A percentile compares a stretch with the other conserved stretches of the same genome.
phyloP scores from a whole-genome alignment of 37 sponge, comb jelly and placozoan species.

The Eunapius fragilis region DNA sequence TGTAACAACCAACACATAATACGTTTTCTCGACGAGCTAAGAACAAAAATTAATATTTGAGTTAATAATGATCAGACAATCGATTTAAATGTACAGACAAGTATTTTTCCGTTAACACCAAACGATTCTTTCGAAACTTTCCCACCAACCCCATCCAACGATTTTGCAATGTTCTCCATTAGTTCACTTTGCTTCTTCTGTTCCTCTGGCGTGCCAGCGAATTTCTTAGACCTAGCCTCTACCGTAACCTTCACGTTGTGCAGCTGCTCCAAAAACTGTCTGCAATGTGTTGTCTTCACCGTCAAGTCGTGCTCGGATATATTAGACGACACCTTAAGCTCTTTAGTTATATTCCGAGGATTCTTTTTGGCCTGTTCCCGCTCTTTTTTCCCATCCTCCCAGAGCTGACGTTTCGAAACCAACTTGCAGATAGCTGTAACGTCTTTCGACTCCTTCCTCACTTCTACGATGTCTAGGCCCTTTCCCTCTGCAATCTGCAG shows the following conservation, averaged over 20 bases:
- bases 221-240: neutral
- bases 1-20: too few relatives aligned
- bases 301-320: slow-evolving; percentile 59
- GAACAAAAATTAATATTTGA: too few relatives aligned
- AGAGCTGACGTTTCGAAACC: slow-evolving; percentile 23
- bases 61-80: too few relatives aligned
- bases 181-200: slow-evolving; percentile 7
- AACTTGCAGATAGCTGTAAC: slow-evolving; percentile 38
- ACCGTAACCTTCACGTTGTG: slow-evolving; percentile 11
- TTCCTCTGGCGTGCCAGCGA: neutral
- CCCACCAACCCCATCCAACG: slow-evolving; percentile 6
- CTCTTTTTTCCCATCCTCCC: slow-evolving; percentile 17
- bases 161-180: slow-evolving; percentile 1
- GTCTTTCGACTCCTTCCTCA: neutral
- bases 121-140: neutral
- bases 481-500: slow-evolving; percentile 40
- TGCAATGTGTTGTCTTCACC: slow-evolving; percentile 24
- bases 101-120: neutral
- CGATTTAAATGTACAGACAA: slow-evolving; percentile 1
- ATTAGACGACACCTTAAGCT: slow-evolving; percentile 30
- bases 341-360: slow-evolving; percentile 34
- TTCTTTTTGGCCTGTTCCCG: slow-evolving; percentile 37
- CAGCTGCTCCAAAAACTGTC: slow-evolving; percentile 19
- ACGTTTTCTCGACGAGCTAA: too few relatives aligned
- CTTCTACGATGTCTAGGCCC: slow-evolving; percentile 20